Evolutionary conservation across 2,797 vertebrate genomes (phyloP).

Genomic region (Myotis planiceps): DNA sequence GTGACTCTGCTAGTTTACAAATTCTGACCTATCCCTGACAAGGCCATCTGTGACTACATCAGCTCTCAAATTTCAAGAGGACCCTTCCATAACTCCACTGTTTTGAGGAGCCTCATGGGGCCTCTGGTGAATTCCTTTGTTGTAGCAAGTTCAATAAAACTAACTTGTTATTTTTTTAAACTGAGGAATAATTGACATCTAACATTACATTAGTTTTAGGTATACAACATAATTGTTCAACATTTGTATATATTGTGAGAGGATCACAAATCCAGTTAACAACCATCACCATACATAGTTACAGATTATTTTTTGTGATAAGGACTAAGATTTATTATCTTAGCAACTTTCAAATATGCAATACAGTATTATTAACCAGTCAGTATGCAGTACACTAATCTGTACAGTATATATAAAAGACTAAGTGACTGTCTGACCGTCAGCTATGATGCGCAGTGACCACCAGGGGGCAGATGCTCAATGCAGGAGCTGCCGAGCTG

Average conservation of each 20-base stretch:
- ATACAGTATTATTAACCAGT: not conserved
- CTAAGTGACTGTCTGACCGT: no score
- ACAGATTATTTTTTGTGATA: not conserved
- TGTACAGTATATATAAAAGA: no score
- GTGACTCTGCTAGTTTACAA: not conserved
- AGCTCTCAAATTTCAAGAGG: not conserved
- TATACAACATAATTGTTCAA: not conserved
- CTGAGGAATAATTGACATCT: not conserved
- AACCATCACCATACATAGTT: not conserved
- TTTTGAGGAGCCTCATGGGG: not conserved
- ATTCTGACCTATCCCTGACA: not conserved
- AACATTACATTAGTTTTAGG: not conserved
- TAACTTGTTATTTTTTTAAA: not conserved
- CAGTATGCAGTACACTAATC: not conserved
- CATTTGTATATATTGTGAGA: not conserved
- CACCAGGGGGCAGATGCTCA: no score
- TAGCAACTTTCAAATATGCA: not conserved
- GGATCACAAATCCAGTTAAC: not conserved
- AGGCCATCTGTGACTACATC: not conserved
- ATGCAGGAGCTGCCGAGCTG: no score
- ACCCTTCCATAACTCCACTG: not conserved
- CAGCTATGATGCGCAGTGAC: no score
- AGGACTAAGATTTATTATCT: not conserved
- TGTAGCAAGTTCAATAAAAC: not conserved
- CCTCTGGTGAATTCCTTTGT: not conserved